Base-by-base conservation (phyloP, 2,113 vertebrate genomes). In the Dicaeum eximium region DNA sequence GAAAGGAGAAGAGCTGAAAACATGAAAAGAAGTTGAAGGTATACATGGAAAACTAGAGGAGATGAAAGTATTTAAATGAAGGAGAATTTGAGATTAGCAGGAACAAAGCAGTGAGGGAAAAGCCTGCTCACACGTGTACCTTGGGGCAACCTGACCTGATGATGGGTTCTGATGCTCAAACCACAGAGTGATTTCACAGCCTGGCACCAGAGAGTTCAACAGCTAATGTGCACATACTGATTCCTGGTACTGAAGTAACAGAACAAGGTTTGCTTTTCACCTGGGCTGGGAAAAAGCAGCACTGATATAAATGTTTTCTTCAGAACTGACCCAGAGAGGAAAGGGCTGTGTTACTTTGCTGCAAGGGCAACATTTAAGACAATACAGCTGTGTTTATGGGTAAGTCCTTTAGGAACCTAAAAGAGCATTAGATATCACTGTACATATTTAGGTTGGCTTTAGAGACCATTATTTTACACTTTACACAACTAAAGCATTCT, bases 321-420 rank as follows among this genome's bases (percentile, higher is more conserved):
- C 47, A 62, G 35, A 90, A 73, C 1, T 10, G 17, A 86, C 53
- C 35, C 58, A 57, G 44, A 77, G 37, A 62, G 24, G 15, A 66
- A 82, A 90, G 38, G 40, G 40, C 31, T 78, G 80, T 51, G 37
- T 40, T 88, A 78, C 77, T 71, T 74, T 44, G 48, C 60, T 78
- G 50, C 44, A 86, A 77, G 13, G 13, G 7, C 58, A 78, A 57
- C 0, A 0, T 58, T 84, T 91, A 73, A 70, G 64, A 66, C 47
- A 77, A 80, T 4, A 80, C 75, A 95, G 50, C 64, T 67, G 24
- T 50, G 38, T 47, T 44, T 58, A 86, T 20, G 44, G 38, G 17
- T 88, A 90, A 92, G 86, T 88, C 67, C 54, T 96, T 69, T 47
- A 81, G 62, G n/a, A 48, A 92, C 31, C 62, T 93, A 86, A 83